phyloP scores from a whole-genome alignment of 2,888 invertebrate species.

The Callinectes sapidus region DNA sequence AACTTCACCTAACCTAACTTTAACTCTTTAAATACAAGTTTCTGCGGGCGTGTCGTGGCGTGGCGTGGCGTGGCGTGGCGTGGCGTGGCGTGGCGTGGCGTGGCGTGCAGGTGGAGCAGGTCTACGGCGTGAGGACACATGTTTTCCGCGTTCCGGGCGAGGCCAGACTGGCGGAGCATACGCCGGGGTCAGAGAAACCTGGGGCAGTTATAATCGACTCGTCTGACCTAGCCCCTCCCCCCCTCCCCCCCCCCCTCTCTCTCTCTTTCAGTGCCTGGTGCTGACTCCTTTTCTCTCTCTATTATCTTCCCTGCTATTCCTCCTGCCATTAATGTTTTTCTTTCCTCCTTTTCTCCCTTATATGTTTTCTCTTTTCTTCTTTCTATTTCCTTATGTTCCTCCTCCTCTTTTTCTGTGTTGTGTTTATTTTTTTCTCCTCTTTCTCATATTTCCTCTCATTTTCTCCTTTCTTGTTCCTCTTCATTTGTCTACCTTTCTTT shows the following conservation, averaged over 20 bases:
- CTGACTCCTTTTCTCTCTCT: neutral
- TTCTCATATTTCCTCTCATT: too few relatives aligned
- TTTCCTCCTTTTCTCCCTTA: neutral
- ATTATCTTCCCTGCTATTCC: neutral
- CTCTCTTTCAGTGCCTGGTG: neutral
- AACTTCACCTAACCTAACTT: too few relatives aligned
- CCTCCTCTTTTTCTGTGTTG: too few relatives aligned
- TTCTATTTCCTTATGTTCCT: neutral
- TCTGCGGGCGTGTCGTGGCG: too few relatives aligned
- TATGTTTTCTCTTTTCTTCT: neutral
- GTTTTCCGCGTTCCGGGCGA: conserved; percentile 30
- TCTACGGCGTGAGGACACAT: neutral
- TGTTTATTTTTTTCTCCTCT: too few relatives aligned
- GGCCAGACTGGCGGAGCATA: conserved; percentile 26
- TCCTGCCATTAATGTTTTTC: neutral
- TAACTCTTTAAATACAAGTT: too few relatives aligned
- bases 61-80: neutral
- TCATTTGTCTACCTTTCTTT: too few relatives aligned
- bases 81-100: neutral
- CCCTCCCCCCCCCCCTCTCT: neutral
- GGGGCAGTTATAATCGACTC: conserved; percentile 20
- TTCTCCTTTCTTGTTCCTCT: too few relatives aligned
- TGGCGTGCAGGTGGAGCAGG: neutral
- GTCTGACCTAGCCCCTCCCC: neutral
- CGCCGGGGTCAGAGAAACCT: conserved; percentile 37